Evolutionary conservation across 2,113 vertebrate genomes (phyloP), one percentile per base, ranked within the genome.

Genomic region (Malurus alboscapulatus): DNA sequence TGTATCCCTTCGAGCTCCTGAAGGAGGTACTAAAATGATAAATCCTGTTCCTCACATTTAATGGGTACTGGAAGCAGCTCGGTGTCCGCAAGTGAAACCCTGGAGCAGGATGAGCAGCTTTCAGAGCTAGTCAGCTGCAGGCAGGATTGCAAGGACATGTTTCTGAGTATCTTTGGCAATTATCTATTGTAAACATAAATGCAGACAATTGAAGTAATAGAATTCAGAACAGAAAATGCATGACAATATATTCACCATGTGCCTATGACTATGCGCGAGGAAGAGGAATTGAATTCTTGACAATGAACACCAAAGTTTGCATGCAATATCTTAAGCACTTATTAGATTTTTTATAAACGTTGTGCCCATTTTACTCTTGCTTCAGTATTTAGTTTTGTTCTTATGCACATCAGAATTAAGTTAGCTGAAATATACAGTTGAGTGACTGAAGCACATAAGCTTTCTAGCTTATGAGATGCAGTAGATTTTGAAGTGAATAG

Each of bases 21-120:
- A 97, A 96, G 94, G 90, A 98, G 98, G 98, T 98, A 98, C 25
- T 36, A 21, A 32, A 42, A 38, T 87, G 90, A 91, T 90, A 82
- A 59, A 55, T 74, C 32, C 14, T 18, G 11, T 48, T 91, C 21
- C 25, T 91, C 17, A 2, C 1, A 4, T 90, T 3, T 57, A 65
- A 9, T 2, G 3, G 7, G 6, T 66, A 34, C n/a, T 76, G 32
- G 62, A 10, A 65, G 22, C 14, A 82, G 34, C 16, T 76, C 54
- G 71, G 8, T 27, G 21, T 48, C 63, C 92, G 47, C 38, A 59
- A 48, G 40, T 53, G 42, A 73, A 83, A 40, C 2, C 10, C 26
- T 48, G 67, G 30, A 55, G 40, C 80, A 25, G 20, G 44, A 69
- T 55, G 3, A 91, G 47, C 54, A 77, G 50, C 38, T 87, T 87